phyloP scores from a whole-genome alignment of 1,140 invertebrate genomes.

The Macrostomum lignano region DNA sequence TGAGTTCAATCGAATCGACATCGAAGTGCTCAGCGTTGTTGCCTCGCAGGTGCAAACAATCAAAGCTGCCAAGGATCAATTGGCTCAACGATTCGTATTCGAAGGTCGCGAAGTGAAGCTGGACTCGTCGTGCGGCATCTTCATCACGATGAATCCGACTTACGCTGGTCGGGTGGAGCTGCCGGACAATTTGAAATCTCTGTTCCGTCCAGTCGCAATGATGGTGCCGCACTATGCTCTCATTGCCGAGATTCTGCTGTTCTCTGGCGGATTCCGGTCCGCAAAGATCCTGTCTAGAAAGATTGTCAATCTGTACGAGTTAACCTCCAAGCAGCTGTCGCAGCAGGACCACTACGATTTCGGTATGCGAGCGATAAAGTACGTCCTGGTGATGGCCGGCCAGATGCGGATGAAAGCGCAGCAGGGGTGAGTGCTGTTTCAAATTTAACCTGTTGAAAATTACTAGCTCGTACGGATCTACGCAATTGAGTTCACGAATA shows the following conservation, averaged over 20 bases:
- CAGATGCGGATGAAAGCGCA: constrained; percentile 17
- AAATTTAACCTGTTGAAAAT: too few species aligned
- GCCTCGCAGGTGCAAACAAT: constrained; percentile 27
- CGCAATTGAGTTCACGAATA: too few species aligned
- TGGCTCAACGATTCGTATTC: constrained; percentile 18
- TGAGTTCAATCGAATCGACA: constrained; percentile 60
- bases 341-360: constrained; percentile 76
- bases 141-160: constrained; percentile 39
- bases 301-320: constrained; percentile 59
- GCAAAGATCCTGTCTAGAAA: constrained; percentile 51
- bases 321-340: constrained; percentile 59
- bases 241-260: constrained; percentile 62
- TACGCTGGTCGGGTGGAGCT: constrained; percentile 37
- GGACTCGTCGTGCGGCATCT: constrained; percentile 20
- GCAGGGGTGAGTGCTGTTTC: constrained; percentile 10
- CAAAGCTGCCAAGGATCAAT: constrained; percentile 17
- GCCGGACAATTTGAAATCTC: constrained; percentile 31
- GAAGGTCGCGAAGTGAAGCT: constrained; percentile 25
- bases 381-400: constrained; percentile 25
- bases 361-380: constrained; percentile 46
- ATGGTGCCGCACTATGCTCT: constrained; percentile 67
- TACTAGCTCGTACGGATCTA: too few species aligned
- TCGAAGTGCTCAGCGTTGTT: constrained; percentile 51
- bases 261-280: constrained; percentile 58
- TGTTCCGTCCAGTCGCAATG: constrained; percentile 60